These are phyloP conservation scores for Neuroterus valhalla DNA, from an alignment of 1,140 invertebrate species.

Conservation along the genomic window DNA sequence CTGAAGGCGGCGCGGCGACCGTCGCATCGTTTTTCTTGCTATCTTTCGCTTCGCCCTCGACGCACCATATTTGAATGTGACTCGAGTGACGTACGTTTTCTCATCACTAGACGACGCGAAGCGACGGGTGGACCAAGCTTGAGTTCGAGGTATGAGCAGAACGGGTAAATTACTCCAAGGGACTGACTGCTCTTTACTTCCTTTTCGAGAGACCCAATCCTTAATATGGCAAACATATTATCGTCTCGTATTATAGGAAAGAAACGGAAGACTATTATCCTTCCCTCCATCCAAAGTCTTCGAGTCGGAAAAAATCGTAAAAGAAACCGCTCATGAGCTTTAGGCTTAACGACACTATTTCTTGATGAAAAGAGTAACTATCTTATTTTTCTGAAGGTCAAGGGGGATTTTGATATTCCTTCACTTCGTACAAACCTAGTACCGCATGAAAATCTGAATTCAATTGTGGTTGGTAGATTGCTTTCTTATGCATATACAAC, in stretches of 20 bases:
- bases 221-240: conserved; percentile 24
- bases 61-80: conserved; percentile 67
- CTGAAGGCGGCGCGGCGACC: conserved; percentile 36
- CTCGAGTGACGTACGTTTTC: conserved; percentile 44
- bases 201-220: conserved; percentile 45
- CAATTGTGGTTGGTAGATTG: too few species aligned
- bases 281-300: background rate
- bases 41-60: conserved; percentile 36
- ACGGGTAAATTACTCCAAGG: conserved; percentile 53
- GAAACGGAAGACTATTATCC: conserved; percentile 23
- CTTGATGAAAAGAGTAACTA: too few species aligned
- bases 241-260: conserved; percentile 10
- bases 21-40: conserved; percentile 41
- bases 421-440: too few species aligned
- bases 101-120: conserved; percentile 42
- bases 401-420: too few species aligned
- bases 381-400: too few species aligned
- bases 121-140: conserved; percentile 45
- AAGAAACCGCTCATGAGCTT: background rate
- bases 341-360: background rate
- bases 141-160: conserved; percentile 37
- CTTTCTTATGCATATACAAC: too few species aligned
- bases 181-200: conserved; percentile 42
- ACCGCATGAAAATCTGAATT: too few species aligned
- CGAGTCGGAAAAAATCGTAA: background rate